Evolutionary conservation across 2,113 vertebrate species (phyloP).

Genomic region (Oncorhynchus gorbuscha): DNA sequence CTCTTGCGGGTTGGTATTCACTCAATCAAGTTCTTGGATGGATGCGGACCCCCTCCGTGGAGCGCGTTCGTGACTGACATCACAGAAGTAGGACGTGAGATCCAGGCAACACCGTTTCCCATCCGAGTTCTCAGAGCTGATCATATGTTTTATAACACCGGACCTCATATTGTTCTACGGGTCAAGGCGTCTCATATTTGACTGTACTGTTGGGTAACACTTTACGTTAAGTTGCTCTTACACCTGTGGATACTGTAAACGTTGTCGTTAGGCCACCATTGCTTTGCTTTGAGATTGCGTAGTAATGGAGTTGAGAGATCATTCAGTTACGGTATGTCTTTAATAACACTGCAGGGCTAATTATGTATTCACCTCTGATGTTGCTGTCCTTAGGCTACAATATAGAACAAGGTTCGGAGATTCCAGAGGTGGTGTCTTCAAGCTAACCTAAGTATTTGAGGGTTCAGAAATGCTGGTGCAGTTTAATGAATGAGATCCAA

Average conservation of each 20-base stretch:
- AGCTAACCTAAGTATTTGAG: too few species aligned
- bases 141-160: conserved; percentile 27
- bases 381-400: too few species aligned
- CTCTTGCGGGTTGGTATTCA: conserved; percentile 32
- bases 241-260: too few species aligned
- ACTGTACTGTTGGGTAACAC: too few species aligned
- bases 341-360: not conserved
- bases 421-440: too few species aligned
- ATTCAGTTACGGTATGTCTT: not conserved
- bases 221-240: too few species aligned
- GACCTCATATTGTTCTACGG: too few species aligned
- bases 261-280: too few species aligned
- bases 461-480: not conserved
- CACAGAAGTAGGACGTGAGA: conserved; percentile 10
- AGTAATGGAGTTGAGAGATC: too few species aligned
- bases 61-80: conserved; percentile 15
- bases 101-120: not conserved
- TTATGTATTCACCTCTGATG: too few species aligned
- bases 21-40: conserved; percentile 11
- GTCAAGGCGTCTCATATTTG: too few species aligned
- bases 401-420: not conserved
- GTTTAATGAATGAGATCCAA: not conserved
- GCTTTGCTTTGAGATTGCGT: too few species aligned
- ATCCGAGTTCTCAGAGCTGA: not conserved
- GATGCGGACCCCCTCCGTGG: conserved; percentile 16